Evolutionary conservation across 2,113 vertebrate species (phyloP), one percentile per base, ranked within the genome.

Genomic region (Coptodon bakossiorum): DNA sequence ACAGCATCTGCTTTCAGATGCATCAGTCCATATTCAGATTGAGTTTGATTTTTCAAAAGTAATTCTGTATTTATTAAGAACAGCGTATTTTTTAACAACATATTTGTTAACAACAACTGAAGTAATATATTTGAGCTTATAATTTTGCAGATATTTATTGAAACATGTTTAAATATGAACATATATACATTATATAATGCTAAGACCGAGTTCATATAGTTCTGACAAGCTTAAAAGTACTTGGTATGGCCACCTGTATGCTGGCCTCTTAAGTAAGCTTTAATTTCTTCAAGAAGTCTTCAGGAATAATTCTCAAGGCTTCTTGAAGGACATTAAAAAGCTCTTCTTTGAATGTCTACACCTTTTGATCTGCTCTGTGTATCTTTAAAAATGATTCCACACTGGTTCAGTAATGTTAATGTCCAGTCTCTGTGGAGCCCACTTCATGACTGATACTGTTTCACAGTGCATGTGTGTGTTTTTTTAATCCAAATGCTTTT

Each of bases 1-100:
- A 85, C 24, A 63, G 34, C 57, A 16, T 71, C 36, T 88, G 45
- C 71, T 88, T 78, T 89, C 50, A 88, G 52, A 81, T 16, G 11
- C 7, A 40, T 85, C 79, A 22, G 17, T 16, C 6, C 12, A 43
- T 11, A 14, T 14, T 43, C n/a, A 79, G 57, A 89, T 83, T 73
- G 34, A 83, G 17, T 31, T 13, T 68, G 40, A 84, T 31, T 90
- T 84, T 6, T 57, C 31, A 61, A 61, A 88, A 84, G 38, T 82
- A 56, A 31, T 61, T 68, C 3, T 56, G 6, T 36, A 9, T 5
- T 59, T 59, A 59, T 59, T 29, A 59, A 84, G 45, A 71, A 16
- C 11, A 81, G 8, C 1, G 0, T 31, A 2, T 31, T 59, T 57
- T 31, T 9, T 54, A 31, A 31, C 14, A 17, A 9, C 27, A 59